A percentile compares a stretch with the other conserved stretches of the same genome.
Evolutionary conservation across 1,140 invertebrate species (phyloP).

Genomic region (Aphaenogaster ashmeadi): DNA sequence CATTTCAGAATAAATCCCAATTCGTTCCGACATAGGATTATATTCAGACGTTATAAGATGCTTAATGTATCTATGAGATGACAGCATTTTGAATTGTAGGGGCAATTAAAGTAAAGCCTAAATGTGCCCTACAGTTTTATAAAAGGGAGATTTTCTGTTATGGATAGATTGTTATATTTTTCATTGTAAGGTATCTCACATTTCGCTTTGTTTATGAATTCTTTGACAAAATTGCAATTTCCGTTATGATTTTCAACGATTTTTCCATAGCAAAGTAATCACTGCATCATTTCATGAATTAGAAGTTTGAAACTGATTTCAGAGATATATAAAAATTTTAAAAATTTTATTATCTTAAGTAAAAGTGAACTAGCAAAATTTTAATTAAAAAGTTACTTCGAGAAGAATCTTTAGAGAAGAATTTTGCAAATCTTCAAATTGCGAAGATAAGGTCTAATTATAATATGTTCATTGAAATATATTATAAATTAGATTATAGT

Average conservation of each 20-base stretch:
- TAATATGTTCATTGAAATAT: background rate
- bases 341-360: background rate
- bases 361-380: background rate
- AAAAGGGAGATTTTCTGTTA: slow-evolving; percentile 12
- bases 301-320: background rate
- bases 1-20: slow-evolving; percentile 59
- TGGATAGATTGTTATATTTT: background rate
- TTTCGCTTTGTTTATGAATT: background rate
- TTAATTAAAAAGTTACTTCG: background rate
- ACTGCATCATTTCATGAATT: background rate
- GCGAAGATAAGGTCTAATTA: background rate
- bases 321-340: background rate
- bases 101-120: background rate
- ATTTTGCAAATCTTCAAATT: background rate
- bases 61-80: slow-evolving; percentile 31
- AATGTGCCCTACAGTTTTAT: background rate
- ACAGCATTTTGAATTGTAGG: background rate
- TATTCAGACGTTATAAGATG: slow-evolving; percentile 30
- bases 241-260: too few species aligned
- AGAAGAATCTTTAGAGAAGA: background rate
- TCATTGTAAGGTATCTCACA: background rate
- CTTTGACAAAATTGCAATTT: background rate
- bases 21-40: slow-evolving; percentile 33
- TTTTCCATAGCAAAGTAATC: background rate
- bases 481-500: background rate